A percentile compares a stretch with the other conserved stretches of the same genome.
phyloP scores from a whole-genome alignment of 2,888 invertebrate species.

The Mylabris sibirica region DNA sequence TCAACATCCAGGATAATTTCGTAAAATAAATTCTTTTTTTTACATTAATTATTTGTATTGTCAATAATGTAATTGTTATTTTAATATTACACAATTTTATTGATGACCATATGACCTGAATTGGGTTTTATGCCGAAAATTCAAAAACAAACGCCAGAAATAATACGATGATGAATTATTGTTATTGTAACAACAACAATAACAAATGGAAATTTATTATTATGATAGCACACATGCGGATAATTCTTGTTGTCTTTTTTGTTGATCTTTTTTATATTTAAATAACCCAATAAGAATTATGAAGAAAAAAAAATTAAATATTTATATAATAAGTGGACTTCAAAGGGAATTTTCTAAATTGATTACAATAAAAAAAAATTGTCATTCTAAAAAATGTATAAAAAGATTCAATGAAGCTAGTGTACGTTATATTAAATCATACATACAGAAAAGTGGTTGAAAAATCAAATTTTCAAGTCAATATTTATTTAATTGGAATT shows the following conservation, averaged over 20 bases:
- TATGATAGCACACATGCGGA: no score
- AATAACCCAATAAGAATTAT: neutral
- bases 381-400: neutral
- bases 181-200: neutral
- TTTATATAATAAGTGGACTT: neutral
- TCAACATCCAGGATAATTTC: neutral
- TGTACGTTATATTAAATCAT: neutral
- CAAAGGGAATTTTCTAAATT: neutral
- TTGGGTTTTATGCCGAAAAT: neutral
- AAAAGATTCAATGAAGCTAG: neutral
- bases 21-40: neutral
- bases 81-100: neutral
- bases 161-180: neutral
- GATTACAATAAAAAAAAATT: neutral
- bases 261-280: no score
- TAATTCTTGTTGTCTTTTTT: no score
- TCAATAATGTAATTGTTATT: neutral
- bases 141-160: neutral
- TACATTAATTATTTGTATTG: neutral
- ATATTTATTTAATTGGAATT: neutral
- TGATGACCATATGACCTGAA: conserved; percentile 6
- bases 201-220: no score
- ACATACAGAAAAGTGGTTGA: neutral
- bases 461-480: neutral
- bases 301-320: neutral